Evolutionary conservation across 2,888 invertebrate genomes (phyloP).

Genomic region (Sphecodes monilicornis): DNA sequence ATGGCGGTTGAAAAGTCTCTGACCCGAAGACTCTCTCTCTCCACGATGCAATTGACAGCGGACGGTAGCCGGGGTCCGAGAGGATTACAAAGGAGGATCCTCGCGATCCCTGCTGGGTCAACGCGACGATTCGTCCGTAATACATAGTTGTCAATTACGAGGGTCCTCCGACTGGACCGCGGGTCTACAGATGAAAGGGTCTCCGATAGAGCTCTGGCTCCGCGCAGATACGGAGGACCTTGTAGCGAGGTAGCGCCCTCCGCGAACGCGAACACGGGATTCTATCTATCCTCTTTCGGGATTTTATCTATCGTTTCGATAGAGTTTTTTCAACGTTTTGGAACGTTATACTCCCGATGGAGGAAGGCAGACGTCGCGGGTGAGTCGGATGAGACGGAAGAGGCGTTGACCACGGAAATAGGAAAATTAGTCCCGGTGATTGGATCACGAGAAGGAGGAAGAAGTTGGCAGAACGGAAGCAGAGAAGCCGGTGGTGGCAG

Average conservation of each 20-base stretch:
- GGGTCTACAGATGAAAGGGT: slow-evolving; percentile 13
- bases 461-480: background rate
- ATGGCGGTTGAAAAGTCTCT: slow-evolving; percentile 5
- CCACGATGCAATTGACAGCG: slow-evolving; percentile 46
- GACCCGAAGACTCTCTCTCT: background rate
- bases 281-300: background rate
- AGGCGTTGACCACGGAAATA: slow-evolving; percentile 46
- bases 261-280: background rate
- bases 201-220: background rate
- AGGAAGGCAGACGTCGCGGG: background rate
- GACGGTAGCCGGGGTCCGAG: background rate
- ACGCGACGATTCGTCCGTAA: slow-evolving; percentile 26
- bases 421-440: slow-evolving; percentile 52
- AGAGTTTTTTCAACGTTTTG: background rate
- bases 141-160: slow-evolving; percentile 45
- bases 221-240: background rate
- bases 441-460: slow-evolving; percentile 40
- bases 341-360: background rate
- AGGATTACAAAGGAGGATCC: slow-evolving; percentile 24
- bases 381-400: slow-evolving; percentile 22
- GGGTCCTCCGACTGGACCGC: background rate
- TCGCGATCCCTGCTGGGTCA: slow-evolving; percentile 40
- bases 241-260: background rate
- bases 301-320: background rate
- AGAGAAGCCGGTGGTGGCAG: background rate